Conservation (phyloP, 2,797 vertebrate species). For the Characodon lateralis region DNA sequence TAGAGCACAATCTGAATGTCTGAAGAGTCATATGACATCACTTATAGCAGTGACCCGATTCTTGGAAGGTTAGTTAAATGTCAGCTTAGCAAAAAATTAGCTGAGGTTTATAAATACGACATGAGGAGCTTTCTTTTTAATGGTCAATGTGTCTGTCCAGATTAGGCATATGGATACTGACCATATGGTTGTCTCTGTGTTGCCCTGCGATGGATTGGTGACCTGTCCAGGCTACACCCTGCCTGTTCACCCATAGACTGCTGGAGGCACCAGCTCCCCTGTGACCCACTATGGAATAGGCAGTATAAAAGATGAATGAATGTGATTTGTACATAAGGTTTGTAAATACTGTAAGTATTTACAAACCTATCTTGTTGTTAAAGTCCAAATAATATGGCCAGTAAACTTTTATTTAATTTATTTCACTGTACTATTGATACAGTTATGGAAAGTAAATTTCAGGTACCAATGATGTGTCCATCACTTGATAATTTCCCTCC, state of each 20-base stretch:
- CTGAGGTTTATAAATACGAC: neutral
- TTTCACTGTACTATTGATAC: neutral
- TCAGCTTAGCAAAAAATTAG: neutral
- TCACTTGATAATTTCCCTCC: neutral
- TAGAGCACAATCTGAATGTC: neutral
- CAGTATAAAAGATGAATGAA: no score
- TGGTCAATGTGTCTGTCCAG: neutral
- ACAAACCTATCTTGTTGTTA: neutral
- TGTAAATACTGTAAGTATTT: neutral
- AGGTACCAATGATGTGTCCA: neutral
- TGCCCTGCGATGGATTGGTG: no score
- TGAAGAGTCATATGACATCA: neutral
- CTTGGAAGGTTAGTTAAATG: neutral
- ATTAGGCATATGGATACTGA: neutral
- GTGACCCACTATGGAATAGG: no score
- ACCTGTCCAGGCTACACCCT: no score
- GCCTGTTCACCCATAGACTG: no score
- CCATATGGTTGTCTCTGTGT: no score
- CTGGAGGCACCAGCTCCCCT: no score
- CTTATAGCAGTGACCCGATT: neutral
- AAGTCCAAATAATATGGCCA: neutral
- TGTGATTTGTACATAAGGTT: neutral
- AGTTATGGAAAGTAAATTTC: neutral
- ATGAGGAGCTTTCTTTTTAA: neutral
- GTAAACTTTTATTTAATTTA: neutral